Conservation (phyloP, 2,797 vertebrate species). For the Salmo trutta region DNA sequence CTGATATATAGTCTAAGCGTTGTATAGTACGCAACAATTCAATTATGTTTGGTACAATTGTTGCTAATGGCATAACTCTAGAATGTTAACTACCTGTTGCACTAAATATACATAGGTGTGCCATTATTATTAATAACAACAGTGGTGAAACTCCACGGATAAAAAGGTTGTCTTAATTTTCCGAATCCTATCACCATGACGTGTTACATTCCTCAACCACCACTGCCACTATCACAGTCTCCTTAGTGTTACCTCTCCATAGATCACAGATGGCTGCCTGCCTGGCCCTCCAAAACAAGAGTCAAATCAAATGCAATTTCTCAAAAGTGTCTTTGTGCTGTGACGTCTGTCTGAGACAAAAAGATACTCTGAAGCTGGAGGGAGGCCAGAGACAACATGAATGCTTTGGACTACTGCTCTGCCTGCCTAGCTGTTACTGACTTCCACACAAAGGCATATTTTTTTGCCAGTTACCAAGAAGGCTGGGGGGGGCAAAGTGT, state of each 20-base stretch:
- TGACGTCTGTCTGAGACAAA: constrained; percentile 47
- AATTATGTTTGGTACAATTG: neutral
- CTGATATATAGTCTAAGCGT: neutral
- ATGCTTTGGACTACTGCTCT: constrained; percentile 63
- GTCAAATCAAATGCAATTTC: constrained; percentile 57
- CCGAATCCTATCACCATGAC: neutral
- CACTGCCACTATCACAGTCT: neutral
- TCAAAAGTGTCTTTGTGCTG: constrained; percentile 49
- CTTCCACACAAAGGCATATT: constrained; percentile 62
- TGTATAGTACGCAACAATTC: too few relatives aligned
- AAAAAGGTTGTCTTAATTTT: neutral
- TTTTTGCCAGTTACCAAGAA: constrained; percentile 58
- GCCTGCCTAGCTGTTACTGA: constrained; percentile 4
- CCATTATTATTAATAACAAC: neutral
- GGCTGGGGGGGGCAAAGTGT: constrained; percentile 44
- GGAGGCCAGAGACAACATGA: constrained; percentile 65
- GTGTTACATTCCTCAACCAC: neutral
- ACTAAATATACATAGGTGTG: neutral
- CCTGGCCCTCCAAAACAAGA: constrained; percentile 50
- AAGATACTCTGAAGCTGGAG: constrained; percentile 63
- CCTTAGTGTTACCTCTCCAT: constrained; percentile 45
- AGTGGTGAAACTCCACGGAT: neutral
- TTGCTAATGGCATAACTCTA: neutral
- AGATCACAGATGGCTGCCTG: constrained; percentile 47
- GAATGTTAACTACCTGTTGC: neutral